Evolutionary conservation across 2,888 invertebrate species (phyloP).

Genomic region (Acronicta psi): DNA sequence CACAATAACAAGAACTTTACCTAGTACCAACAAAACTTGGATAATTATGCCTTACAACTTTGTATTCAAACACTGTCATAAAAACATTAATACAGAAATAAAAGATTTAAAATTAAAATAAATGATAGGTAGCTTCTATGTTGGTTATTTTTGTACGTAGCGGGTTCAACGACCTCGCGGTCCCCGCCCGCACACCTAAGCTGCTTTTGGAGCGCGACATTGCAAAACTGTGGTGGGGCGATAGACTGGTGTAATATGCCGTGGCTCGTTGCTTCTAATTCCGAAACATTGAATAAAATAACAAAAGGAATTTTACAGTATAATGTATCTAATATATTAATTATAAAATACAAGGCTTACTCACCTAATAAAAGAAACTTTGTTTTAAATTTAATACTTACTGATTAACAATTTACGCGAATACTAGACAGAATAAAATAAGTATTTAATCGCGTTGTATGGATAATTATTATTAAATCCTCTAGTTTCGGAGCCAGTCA

Average conservation of each 20-base stretch:
- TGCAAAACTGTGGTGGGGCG: constrained; percentile 67
- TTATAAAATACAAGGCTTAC: too few species aligned
- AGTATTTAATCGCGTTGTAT: too few species aligned
- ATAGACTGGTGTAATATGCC: constrained; percentile 35
- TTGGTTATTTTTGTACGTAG: constrained; percentile 72
- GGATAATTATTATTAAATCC: too few species aligned
- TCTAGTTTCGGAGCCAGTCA: too few species aligned
- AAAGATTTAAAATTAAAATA: constrained; percentile 50
- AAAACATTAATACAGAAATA: constrained; percentile 17
- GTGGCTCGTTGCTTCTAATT: constrained; percentile 4
- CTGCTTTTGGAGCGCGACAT: constrained; percentile 83
- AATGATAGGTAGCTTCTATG: constrained; percentile 59
- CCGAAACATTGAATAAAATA: not conserved
- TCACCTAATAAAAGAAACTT: too few species aligned
- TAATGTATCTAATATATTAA: not conserved
- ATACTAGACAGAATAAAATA: too few species aligned
- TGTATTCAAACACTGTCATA: too few species aligned
- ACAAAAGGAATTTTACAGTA: not conserved
- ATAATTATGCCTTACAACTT: too few species aligned
- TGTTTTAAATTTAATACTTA: too few species aligned
- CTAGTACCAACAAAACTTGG: too few species aligned
- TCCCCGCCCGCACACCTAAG: constrained; percentile 74
- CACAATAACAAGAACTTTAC: too few species aligned
- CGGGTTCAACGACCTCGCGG: constrained; percentile 77
- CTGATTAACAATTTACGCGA: too few species aligned